Evolutionary conservation across 2,888 invertebrate genomes (phyloP).

Genomic region (Erpobdella octoculata): DNA sequence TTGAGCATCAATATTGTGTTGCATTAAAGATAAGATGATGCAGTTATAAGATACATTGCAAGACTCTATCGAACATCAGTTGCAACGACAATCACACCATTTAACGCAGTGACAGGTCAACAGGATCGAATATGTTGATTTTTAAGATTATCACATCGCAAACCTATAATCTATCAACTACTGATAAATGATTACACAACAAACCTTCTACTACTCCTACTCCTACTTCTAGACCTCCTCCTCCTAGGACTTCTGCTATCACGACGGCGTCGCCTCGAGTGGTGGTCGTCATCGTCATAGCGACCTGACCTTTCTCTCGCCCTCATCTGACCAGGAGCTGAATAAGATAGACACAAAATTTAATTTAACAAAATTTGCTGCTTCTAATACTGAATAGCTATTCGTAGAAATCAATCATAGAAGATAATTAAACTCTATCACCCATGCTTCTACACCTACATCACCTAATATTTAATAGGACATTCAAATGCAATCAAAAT

Average conservation of each 20-base stretch:
- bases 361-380: neutral
- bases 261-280: constrained; percentile 20
- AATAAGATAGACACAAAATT: neutral
- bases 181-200: neutral
- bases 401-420: too few species aligned
- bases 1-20: too few species aligned
- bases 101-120: too few species aligned
- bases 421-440: neutral
- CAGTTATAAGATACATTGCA: too few species aligned
- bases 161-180: neutral
- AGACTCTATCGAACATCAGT: too few species aligned
- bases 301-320: constrained; percentile 25
- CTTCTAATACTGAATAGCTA: too few species aligned
- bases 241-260: constrained; percentile 27
- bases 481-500: neutral
- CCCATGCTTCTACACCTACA: neutral
- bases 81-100: neutral
- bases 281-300: constrained; percentile 25
- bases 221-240: constrained; percentile 5
- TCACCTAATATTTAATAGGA: neutral
- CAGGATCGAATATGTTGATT: neutral
- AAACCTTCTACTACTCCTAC: constrained; percentile 11
- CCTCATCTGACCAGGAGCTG: constrained; percentile 33
- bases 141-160: too few species aligned
- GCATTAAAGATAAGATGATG: too few species aligned